A percentile compares a stretch with the other conserved stretches of the same genome.
Evolutionary conservation across 2,888 invertebrate species (phyloP).

Genomic region (Morpho helenor): DNA sequence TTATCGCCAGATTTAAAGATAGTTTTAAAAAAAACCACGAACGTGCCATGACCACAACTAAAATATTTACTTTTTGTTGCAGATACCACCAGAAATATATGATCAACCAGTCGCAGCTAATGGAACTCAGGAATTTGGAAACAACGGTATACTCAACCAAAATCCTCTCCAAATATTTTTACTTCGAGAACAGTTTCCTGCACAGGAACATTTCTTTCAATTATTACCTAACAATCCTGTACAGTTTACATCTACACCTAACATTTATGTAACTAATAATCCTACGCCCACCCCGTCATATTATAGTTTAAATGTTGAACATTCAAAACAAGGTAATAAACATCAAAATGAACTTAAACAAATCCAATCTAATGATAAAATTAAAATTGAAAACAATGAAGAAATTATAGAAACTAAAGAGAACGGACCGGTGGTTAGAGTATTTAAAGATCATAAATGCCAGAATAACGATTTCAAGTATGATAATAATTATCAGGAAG

Average conservation of each 20-base stretch:
- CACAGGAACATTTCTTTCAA: slow-evolving; percentile 32
- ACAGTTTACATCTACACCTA: slow-evolving; percentile 32
- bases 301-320: slow-evolving; percentile 41
- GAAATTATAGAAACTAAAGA: slow-evolving; percentile 38
- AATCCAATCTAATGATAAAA: slow-evolving; percentile 2
- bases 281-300: slow-evolving; percentile 32
- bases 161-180: slow-evolving; percentile 50
- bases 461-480: slow-evolving; percentile 36
- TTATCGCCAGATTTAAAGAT: no score
- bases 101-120: slow-evolving; percentile 26
- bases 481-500: slow-evolving; percentile 28
- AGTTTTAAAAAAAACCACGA: no score
- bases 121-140: slow-evolving; percentile 19
- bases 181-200: slow-evolving; percentile 52
- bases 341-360: slow-evolving; percentile 16
- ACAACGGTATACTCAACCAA: slow-evolving; percentile 22
- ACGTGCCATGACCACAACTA: no score
- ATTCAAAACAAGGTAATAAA: slow-evolving; percentile 27
- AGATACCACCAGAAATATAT: slow-evolving; percentile 23
- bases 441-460: slow-evolving; percentile 66
- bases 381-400: slow-evolving; percentile 33
- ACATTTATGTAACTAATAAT: slow-evolving; percentile 33
- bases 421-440: slow-evolving; percentile 49
- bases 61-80: slow-evolving; percentile 1
- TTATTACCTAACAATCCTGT: slow-evolving; percentile 28